Percentiles rank a stretch among this genome's conserved stretches.
Evolutionary conservation across 2,888 invertebrate species (phyloP).

Genomic region (Orthosia gothica): DNA sequence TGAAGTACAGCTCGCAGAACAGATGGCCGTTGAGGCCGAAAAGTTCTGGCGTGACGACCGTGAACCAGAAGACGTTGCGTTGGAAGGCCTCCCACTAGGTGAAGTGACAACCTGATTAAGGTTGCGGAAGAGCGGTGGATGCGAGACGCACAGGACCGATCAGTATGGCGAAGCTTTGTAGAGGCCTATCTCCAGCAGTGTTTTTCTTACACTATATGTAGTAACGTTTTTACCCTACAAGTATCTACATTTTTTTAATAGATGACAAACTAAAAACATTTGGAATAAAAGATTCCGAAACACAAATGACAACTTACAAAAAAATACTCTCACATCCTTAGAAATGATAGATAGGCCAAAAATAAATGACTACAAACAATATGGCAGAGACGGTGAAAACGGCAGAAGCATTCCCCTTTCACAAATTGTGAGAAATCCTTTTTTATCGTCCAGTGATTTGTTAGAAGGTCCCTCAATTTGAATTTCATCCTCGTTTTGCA

Average conservation of each 20-base stretch:
- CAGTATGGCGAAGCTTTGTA: no score
- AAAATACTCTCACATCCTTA: conserved; percentile 5
- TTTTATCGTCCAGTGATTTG: conserved; percentile 71
- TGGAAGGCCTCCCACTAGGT: no score
- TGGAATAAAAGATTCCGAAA: conserved; percentile 17
- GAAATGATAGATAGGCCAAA: conserved; percentile 25
- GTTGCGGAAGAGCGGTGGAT: no score
- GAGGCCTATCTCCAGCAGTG: no score
- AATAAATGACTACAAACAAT: conserved; percentile 53
- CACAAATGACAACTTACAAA: conserved; percentile 41
- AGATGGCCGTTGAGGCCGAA: no score
- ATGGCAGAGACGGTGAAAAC: conserved; percentile 15
- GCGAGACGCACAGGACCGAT: no score
- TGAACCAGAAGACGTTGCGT: no score
- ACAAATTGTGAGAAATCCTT: conserved; percentile 66
- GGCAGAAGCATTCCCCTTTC: conserved; percentile 45
- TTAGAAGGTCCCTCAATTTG: conserved; percentile 65
- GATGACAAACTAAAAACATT: neutral
- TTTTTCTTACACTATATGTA: no score
- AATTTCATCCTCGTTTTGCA: conserved; percentile 62
- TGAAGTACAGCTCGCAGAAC: no score
- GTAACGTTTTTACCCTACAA: neutral
- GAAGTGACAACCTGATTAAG: no score
- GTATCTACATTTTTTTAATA: neutral
- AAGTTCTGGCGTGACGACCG: no score